Conservation (phyloP, 2,797 vertebrate genomes). For the Enteromius fasciolatus region DNA sequence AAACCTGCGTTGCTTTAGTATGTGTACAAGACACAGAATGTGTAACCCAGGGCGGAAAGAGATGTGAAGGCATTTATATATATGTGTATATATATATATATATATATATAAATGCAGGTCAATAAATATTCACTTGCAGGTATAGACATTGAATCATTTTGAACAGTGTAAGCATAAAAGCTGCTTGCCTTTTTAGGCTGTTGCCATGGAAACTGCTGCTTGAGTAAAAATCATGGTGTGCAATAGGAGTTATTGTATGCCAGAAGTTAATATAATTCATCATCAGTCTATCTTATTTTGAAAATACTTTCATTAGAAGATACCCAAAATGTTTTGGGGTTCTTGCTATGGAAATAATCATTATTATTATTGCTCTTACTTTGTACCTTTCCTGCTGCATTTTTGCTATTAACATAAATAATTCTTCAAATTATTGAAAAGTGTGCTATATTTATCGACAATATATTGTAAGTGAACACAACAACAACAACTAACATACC, state of each 20-base stretch:
- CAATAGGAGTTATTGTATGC: conserved; percentile 31
- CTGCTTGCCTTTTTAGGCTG: conserved; percentile 43
- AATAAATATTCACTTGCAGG: conserved; percentile 16
- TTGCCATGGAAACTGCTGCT: conserved; percentile 58
- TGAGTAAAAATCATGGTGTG: conserved; percentile 36
- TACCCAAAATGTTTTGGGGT: background rate
- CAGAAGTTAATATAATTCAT: conserved; percentile 1
- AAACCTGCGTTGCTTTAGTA: background rate
- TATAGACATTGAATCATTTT: conserved; percentile 32
- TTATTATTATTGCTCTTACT: background rate
- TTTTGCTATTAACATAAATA: background rate
- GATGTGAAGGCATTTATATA: background rate
- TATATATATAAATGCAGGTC: conserved; percentile 29
- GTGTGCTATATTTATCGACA: background rate
- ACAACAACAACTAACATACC: no score
- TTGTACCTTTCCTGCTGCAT: background rate
- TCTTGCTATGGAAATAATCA: background rate
- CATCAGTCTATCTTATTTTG: background rate
- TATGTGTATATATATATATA: background rate
- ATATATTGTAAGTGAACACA: background rate
- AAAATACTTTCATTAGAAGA: background rate
- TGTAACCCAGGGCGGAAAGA: background rate
- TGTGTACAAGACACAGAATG: background rate
- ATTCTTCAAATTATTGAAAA: background rate
- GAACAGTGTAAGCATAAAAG: background rate